Evolutionary conservation across 2,797 vertebrate species (phyloP), one percentile per base, ranked within the genome.

Genomic region (Garrulus glandarius): DNA sequence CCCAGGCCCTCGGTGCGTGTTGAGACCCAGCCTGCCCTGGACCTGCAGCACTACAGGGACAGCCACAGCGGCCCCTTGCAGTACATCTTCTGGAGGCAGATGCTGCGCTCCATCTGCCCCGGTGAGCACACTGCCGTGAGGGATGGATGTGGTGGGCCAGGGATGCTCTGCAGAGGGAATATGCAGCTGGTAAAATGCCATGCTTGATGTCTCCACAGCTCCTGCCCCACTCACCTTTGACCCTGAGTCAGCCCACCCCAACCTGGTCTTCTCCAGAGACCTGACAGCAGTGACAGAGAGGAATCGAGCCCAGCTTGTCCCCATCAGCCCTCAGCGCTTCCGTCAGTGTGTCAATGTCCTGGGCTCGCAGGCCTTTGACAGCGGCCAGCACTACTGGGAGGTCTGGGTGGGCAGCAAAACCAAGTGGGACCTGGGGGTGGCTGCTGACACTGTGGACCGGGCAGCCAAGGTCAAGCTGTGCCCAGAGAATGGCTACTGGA

Each of bases 381-480:
- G 95, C 0, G 99, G 98, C 44, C 96, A 15, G 27, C 98, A 98
- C 96, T 99, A 99, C 96, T 99, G 99, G 99, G 99, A 99, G 94
- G 98, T 99, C 15, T 98, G 98, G 49, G 98, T 99, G 93, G 98
- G 98, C 79, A 95, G 92, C 78, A 99, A 98, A 67, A 96, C 98
- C 61, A 99, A 99, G 89, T 99, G 98, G 99, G 99, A 99, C 94
- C 77, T 99, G 85, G 99, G 99, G 10, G 98, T 99, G 83, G 98
- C 98, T 0, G 97, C 98, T 0, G 98, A 99, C 89, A 65, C 92
- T 0, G 98, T 98, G 4, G 97, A 99, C 93, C 88, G 98, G 29
- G 96, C 93, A 3, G 94, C 94, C 5, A 97, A 98, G 68, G 98
- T 99, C 94, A 98, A 98, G 96, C 97, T 99, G 84, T 98, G 98